phyloP scores from a whole-genome alignment of 2,797 vertebrate genomes.

The Distichodus sexfasciatus region DNA sequence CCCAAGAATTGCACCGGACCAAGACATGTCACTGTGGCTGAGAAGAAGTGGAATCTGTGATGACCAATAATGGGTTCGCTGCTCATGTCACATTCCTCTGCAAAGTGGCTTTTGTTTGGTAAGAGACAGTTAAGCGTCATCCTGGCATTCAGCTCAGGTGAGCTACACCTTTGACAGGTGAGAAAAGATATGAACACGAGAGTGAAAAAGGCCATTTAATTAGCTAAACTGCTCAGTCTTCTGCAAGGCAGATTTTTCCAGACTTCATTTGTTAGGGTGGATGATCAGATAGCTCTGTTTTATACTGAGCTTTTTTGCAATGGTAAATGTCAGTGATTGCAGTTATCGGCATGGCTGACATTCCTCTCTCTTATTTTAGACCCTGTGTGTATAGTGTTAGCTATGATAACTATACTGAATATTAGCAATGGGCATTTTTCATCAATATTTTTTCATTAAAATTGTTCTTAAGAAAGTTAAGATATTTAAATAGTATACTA shows the following conservation, averaged over 20 bases:
- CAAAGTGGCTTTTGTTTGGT: conserved; percentile 77
- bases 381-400: neutral
- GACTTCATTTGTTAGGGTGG: conserved; percentile 37
- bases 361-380: neutral
- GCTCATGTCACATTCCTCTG: conserved; percentile 70
- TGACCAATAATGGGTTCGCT: conserved; percentile 56
- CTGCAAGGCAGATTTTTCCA: conserved; percentile 38
- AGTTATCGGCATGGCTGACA: conserved; percentile 15
- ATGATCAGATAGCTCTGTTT: conserved; percentile 43
- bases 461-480: too few relatives aligned
- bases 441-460: too few relatives aligned
- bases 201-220: conserved; percentile 61
- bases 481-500: too few relatives aligned
- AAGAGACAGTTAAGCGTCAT: conserved; percentile 61
- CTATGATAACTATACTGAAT: neutral
- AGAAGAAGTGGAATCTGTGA: conserved; percentile 57
- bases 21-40: conserved; percentile 61
- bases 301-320: conserved; percentile 45
- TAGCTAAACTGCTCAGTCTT: conserved; percentile 42
- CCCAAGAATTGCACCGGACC: conserved; percentile 41
- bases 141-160: conserved; percentile 56
- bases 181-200: conserved; percentile 50
- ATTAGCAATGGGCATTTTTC: too few relatives aligned
- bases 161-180: conserved; percentile 58
- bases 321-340: conserved; percentile 50